These are phyloP conservation scores for Aurelia aurita complex sp. Pacific DNA, from an alignment of 30 jellyfish, hydroid and myxozoan genomes.

Conservation along the genomic window DNA sequence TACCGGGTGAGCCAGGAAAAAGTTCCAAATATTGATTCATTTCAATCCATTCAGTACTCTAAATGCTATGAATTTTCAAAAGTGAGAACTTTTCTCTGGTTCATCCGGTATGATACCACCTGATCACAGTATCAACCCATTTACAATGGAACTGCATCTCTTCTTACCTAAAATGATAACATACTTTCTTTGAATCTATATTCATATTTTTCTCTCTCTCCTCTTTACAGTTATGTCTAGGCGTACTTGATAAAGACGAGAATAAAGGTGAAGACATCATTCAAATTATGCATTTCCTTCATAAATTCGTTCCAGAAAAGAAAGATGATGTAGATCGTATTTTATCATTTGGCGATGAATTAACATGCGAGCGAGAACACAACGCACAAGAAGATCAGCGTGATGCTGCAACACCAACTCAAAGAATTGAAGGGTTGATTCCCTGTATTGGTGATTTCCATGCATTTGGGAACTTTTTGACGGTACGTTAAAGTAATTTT, in stretches of 20 bases:
- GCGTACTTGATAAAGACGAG: neutral
- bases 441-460: slow-evolving; percentile 5
- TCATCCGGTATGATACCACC: too few species aligned
- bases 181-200: too few species aligned
- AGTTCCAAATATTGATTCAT: too few species aligned
- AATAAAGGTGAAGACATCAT: neutral
- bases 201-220: neutral
- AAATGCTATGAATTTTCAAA: too few species aligned
- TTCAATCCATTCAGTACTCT: too few species aligned
- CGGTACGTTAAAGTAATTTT: too few species aligned
- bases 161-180: too few species aligned
- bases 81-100: too few species aligned
- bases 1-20: too few species aligned
- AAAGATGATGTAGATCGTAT: neutral
- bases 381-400: slow-evolving; percentile 5
- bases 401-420: neutral
- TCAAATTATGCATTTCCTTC: neutral
- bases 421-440: neutral
- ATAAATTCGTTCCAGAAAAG: slow-evolving; percentile 2
- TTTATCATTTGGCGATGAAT: slow-evolving; percentile 1
- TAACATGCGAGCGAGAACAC: too few species aligned
- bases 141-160: too few species aligned
- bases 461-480: slow-evolving; percentile 2
- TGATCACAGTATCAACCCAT: too few species aligned
- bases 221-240: neutral